Conservation (phyloP, 2,888 invertebrate species). For the Neocrepidodera transversa region DNA sequence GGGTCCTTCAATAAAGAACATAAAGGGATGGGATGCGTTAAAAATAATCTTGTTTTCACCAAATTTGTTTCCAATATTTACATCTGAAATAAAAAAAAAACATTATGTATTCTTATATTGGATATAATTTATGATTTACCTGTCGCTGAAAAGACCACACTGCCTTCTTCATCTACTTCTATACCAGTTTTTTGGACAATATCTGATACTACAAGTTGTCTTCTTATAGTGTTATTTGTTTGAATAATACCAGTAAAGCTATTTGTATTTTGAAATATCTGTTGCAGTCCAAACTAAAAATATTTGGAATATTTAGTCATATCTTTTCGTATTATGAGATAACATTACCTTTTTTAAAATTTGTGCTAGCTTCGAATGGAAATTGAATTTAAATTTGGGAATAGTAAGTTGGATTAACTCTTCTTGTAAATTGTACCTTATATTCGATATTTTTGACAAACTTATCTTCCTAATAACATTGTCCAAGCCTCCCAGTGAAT, state of each 20-base stretch:
- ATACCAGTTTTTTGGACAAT: conserved; percentile 79
- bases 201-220: conserved; percentile 68
- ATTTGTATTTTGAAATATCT: conserved; percentile 75
- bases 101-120: neutral
- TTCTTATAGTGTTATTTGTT: conserved; percentile 59
- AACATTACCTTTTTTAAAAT: conserved; percentile 67
- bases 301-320: too few relatives aligned
- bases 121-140: conserved; percentile 57
- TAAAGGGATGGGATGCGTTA: conserved; percentile 76
- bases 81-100: conserved; percentile 60
- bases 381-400: conserved; percentile 79
- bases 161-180: conserved; percentile 79
- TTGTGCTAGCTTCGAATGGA: conserved; percentile 68
- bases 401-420: conserved; percentile 69
- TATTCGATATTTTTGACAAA: conserved; percentile 63
- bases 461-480: conserved; percentile 67
- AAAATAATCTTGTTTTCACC: conserved; percentile 68
- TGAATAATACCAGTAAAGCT: conserved; percentile 73
- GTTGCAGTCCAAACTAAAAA: conserved; percentile 71
- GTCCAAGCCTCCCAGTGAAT: conserved; percentile 68
- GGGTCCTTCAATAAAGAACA: conserved; percentile 81
- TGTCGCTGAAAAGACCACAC: conserved; percentile 73
- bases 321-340: too few relatives aligned
- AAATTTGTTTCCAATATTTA: conserved; percentile 76
- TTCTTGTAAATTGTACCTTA: conserved; percentile 68